phyloP scores from a whole-genome alignment of 2,797 vertebrate genomes.

The Clarias pachynema region DNA sequence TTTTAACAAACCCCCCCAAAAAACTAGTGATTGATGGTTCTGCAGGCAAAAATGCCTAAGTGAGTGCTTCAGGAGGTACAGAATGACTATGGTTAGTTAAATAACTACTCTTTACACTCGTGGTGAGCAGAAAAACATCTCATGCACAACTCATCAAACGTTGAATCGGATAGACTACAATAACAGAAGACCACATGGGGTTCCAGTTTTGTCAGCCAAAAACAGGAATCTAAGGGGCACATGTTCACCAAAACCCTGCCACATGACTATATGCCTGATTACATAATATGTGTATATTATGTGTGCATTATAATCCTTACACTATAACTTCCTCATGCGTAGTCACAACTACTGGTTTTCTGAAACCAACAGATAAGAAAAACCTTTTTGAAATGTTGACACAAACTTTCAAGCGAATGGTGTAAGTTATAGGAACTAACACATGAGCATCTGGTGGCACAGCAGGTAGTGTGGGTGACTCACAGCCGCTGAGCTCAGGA shows the following conservation, averaged over 20 bases:
- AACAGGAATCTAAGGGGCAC: neutral
- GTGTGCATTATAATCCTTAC: neutral
- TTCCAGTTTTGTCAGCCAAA: neutral
- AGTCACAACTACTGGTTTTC: neutral
- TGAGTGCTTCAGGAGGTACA: neutral
- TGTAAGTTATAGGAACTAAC: neutral
- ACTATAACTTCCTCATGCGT: neutral
- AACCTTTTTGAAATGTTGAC: neutral
- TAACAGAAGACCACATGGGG: neutral
- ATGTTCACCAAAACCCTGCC: neutral
- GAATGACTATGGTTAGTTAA: neutral
- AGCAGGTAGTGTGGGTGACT: constrained; percentile 6
- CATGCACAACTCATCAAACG: neutral
- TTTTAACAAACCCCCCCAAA: neutral
- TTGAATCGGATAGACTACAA: neutral
- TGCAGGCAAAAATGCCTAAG: neutral
- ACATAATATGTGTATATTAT: neutral
- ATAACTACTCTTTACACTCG: neutral
- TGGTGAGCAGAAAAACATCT: neutral
- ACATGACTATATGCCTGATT: neutral
- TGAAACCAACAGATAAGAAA: too few species aligned
- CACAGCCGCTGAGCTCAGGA: neutral
- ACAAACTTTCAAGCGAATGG: neutral
- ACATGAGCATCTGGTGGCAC: constrained; percentile 5
- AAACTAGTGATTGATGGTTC: neutral